Evolutionary conservation across 1,140 invertebrate species (phyloP).

Genomic region (Nasonia vitripennis): DNA sequence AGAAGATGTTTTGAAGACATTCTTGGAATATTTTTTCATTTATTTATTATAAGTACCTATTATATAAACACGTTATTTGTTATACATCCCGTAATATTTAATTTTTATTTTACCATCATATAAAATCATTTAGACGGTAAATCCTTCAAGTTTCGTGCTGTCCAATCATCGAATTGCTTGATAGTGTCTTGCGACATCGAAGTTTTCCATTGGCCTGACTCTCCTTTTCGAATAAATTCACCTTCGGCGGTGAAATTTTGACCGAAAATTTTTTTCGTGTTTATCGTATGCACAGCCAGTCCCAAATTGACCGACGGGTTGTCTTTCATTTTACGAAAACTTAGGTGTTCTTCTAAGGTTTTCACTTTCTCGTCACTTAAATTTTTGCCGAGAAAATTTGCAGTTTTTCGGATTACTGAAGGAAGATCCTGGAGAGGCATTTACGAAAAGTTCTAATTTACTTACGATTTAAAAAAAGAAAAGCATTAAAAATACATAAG

Average conservation of each 20-base stretch:
- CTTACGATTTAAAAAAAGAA: neutral
- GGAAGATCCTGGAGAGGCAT: conserved; percentile 74
- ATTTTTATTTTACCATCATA: too few species aligned
- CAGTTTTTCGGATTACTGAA: conserved; percentile 76
- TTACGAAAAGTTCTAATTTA: neutral
- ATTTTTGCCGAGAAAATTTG: conserved; percentile 76
- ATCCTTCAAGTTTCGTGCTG: neutral
- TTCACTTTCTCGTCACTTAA: conserved; percentile 66
- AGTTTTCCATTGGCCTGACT: neutral
- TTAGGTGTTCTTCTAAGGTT: conserved; percentile 77
- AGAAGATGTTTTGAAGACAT: too few species aligned
- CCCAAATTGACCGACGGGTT: conserved; percentile 84
- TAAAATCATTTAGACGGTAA: neutral
- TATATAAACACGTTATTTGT: too few species aligned
- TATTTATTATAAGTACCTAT: too few species aligned
- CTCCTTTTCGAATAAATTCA: conserved; percentile 1
- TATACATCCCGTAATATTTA: too few species aligned
- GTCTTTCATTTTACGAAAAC: conserved; percentile 81
- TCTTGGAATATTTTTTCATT: too few species aligned
- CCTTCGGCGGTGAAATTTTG: neutral
- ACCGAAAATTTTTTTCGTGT: conserved; percentile 68
- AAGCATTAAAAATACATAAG: too few species aligned
- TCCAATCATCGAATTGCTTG: conserved; percentile 18
- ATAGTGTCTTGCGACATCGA: neutral
- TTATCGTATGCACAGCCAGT: conserved; percentile 67